phyloP scores from a whole-genome alignment of 1,140 invertebrate species.

The Drosophila pseudoobscura region DNA sequence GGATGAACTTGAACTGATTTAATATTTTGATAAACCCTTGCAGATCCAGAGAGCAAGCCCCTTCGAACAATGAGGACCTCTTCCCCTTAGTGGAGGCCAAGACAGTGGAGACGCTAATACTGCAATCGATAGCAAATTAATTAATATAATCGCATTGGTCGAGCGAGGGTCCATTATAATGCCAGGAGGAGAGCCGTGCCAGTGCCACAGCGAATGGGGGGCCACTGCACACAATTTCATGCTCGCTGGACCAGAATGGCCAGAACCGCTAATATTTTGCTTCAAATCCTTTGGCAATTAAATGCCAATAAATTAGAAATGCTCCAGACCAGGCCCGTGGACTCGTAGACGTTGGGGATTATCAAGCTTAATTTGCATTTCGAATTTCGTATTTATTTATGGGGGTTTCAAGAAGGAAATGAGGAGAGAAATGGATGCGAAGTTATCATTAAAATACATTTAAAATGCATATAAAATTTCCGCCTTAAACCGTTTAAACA shows the following conservation, averaged over 20 bases:
- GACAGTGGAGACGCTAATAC: slow-evolving; percentile 54
- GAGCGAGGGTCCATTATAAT: slow-evolving; percentile 34
- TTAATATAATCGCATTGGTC: slow-evolving; percentile 67
- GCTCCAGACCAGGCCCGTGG: neutral
- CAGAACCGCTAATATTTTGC: slow-evolving; percentile 59
- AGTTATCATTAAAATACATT: neutral
- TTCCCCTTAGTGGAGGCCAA: slow-evolving; percentile 34
- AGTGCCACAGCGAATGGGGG: slow-evolving; percentile 23
- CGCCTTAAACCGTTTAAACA: no score
- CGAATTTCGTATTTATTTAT: slow-evolving; percentile 33
- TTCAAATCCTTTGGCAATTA: slow-evolving; percentile 66
- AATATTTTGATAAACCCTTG: neutral
- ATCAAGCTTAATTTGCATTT: slow-evolving; percentile 42
- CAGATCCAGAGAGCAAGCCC: neutral
- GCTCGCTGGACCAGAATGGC: slow-evolving; percentile 54
- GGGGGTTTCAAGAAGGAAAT: slow-evolving; percentile 11
- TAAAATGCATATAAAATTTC: no score
- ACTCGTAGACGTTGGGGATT: slow-evolving; percentile 21
- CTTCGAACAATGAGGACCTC: neutral
- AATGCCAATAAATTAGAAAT: slow-evolving; percentile 56
- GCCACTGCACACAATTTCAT: slow-evolving; percentile 62
- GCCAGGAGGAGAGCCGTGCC: slow-evolving; percentile 9
- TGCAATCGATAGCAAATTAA: slow-evolving; percentile 73
- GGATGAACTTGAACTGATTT: slow-evolving; percentile 2
- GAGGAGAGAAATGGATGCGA: neutral